A percentile compares a stretch with the other conserved stretches of the same genome.
These are phyloP conservation scores for Tapera naevia DNA, from an alignment of 2,797 vertebrate species.

Conservation along the genomic window DNA sequence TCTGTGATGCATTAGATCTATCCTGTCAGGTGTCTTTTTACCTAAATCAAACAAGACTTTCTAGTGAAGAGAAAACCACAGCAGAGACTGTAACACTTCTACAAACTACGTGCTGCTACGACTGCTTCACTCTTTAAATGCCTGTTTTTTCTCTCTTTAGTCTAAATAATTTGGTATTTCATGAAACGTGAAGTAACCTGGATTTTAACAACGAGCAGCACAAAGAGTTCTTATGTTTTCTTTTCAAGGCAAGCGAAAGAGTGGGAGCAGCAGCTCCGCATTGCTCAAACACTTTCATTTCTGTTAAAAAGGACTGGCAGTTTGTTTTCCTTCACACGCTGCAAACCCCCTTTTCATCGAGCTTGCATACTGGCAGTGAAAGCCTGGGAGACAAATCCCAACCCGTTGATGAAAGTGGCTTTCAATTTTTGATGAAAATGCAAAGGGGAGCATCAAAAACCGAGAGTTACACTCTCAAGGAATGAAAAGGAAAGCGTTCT, in stretches of 20 bases:
- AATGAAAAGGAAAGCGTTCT: neutral
- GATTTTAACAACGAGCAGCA: neutral
- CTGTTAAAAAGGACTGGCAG: neutral
- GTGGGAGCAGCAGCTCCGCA: neutral
- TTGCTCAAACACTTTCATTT: neutral
- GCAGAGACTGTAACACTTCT: neutral
- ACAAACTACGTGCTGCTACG: rapidly evolving
- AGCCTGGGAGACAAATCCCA: neutral
- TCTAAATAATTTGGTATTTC: neutral
- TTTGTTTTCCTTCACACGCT: neutral
- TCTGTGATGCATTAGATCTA: too few species aligned
- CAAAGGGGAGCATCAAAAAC: neutral
- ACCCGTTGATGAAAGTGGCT: neutral
- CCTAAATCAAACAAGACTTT: neutral
- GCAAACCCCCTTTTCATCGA: neutral
- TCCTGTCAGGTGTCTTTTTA: rapidly evolving
- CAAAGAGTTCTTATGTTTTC: neutral
- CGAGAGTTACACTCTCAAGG: neutral
- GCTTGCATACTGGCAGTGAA: neutral
- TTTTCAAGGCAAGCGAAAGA: neutral
- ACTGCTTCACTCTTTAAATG: neutral
- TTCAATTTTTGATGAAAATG: neutral
- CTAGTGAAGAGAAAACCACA: neutral
- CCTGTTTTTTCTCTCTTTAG: neutral
- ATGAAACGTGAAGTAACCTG: neutral